phyloP scores from a whole-genome alignment of 1,140 invertebrate species.

The Scaptodrosophila lebanonensis region DNA sequence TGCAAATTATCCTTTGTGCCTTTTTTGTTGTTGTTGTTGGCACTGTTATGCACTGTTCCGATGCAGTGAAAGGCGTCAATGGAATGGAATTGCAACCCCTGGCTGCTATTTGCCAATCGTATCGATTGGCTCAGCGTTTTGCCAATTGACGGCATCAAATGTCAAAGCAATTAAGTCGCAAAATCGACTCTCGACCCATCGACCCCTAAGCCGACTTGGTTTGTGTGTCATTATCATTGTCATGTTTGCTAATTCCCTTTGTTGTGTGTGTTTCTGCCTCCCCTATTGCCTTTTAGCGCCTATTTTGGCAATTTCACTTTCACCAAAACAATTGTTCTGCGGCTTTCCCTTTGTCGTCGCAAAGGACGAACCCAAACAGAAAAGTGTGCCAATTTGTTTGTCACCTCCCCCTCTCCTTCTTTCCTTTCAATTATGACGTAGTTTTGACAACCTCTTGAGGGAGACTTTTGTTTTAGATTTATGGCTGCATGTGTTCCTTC shows the following conservation, averaged over 20 bases:
- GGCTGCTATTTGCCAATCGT: constrained; percentile 42
- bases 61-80: no score
- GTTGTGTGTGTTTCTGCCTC: constrained; percentile 38
- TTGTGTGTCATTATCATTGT: constrained; percentile 56
- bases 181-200: constrained; percentile 31
- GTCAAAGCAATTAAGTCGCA: constrained; percentile 68
- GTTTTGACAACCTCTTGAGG: constrained; percentile 49
- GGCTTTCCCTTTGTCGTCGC: constrained; percentile 5
- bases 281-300: constrained; percentile 27
- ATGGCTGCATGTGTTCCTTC: constrained; percentile 12
- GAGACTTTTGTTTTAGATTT: constrained; percentile 19
- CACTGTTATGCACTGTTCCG: no score
- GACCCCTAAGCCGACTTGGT: constrained; percentile 3
- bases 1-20: background rate
- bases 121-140: constrained; percentile 53
- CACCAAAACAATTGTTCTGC: constrained; percentile 18
- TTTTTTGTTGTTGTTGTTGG: no score
- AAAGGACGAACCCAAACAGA: constrained; percentile 21
- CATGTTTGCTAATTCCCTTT: constrained; percentile 72
- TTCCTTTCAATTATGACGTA: constrained; percentile 61
- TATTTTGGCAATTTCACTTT: constrained; percentile 60
- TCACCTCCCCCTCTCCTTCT: no score
- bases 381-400: constrained; percentile 61
- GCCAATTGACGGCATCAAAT: constrained; percentile 64
- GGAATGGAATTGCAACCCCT: constrained; percentile 20